These are phyloP conservation scores for Dicentrarchus labrax DNA, from an alignment of 2,113 vertebrate species.

Conservation along the genomic window DNA sequence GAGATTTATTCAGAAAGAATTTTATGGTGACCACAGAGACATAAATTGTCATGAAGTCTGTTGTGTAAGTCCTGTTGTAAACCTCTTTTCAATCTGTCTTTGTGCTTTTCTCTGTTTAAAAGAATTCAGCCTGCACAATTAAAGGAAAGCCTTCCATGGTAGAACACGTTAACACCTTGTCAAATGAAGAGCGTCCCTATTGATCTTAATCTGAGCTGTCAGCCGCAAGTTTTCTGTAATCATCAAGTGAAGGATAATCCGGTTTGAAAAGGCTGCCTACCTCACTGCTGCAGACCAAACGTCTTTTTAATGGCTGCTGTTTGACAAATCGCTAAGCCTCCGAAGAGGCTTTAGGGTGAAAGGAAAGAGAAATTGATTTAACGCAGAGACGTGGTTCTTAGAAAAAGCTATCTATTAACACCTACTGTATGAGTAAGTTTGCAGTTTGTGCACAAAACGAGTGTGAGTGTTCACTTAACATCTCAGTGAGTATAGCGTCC, in stretches of 20 bases:
- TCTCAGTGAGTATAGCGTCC: background rate
- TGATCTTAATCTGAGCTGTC: conserved; percentile 36
- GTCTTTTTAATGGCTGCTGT: background rate
- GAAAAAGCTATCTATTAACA: background rate
- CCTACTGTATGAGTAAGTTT: background rate
- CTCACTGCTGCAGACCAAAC: background rate
- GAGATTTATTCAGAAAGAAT: background rate
- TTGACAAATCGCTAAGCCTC: background rate
- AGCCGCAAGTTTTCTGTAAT: conserved; percentile 7
- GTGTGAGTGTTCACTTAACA: background rate
- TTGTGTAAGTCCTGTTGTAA: background rate
- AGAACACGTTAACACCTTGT: background rate
- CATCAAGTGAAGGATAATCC: conserved; percentile 33
- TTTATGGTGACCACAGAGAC: background rate
- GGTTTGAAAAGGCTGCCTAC: conserved; percentile 31
- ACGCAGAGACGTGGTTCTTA: background rate
- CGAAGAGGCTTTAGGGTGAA: background rate
- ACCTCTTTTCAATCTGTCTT: background rate
- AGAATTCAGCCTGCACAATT: background rate
- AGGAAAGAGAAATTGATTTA: conserved; percentile 7
- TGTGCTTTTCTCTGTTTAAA: background rate
- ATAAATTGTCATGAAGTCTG: background rate
- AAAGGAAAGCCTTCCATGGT: background rate
- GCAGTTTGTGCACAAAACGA: background rate
- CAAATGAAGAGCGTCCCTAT: background rate